These are phyloP conservation scores for Nephotettix cincticeps DNA, from an alignment of 1,140 invertebrate genomes.

Conservation along the genomic window DNA sequence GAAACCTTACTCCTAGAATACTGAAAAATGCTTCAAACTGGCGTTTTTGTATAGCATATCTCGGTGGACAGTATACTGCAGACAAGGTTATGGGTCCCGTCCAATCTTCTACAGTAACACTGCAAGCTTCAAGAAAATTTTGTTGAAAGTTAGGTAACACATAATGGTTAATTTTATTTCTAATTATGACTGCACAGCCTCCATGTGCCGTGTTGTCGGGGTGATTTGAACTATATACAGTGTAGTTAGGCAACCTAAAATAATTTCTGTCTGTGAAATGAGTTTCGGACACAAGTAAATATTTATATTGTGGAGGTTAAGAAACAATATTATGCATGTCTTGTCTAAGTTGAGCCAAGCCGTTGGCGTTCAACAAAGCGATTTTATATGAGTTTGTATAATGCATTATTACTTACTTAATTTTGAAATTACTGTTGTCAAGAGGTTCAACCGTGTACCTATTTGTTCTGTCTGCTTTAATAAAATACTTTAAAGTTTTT, in stretches of 20 bases:
- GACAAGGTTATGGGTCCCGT: not conserved
- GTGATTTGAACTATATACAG: not conserved
- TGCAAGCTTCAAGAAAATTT: not conserved
- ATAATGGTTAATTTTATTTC: not conserved
- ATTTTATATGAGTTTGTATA: not conserved
- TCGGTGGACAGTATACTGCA: not conserved
- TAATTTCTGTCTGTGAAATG: not conserved
- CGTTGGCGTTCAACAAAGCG: not conserved
- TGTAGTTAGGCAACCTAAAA: not conserved
- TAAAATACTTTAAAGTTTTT: no score
- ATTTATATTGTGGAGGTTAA: not conserved
- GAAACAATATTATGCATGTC: not conserved
- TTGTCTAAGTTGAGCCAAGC: slow-evolving; percentile 1
- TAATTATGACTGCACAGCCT: not conserved
- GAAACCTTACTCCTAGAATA: not conserved
- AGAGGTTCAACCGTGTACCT: not conserved
- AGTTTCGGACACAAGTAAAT: not conserved
- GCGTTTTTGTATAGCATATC: not conserved
- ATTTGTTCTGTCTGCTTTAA: not conserved
- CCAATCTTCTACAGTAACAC: not conserved
- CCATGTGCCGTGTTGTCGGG: not conserved
- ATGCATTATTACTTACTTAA: not conserved
- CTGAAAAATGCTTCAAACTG: not conserved
- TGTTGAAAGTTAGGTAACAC: not conserved
- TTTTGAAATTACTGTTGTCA: not conserved